Evolutionary conservation across 2,797 vertebrate genomes (phyloP).

Genomic region (Rhincodon typus): DNA sequence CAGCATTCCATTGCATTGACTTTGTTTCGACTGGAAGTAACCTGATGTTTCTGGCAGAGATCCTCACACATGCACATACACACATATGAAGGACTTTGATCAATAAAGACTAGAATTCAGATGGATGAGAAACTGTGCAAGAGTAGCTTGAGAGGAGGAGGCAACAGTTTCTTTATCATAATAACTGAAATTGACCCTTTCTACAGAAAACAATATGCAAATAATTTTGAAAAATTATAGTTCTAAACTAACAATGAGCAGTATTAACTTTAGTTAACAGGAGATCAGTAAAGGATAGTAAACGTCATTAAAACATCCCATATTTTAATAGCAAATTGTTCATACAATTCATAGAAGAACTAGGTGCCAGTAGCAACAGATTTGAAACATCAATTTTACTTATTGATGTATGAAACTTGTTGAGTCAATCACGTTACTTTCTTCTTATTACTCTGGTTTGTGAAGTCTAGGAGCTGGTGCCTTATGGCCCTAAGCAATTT

Average conservation of each 20-base stretch:
- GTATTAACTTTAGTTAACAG: background rate
- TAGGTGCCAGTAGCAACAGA: background rate
- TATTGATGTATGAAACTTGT: background rate
- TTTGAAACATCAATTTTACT: background rate
- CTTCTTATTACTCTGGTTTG: background rate
- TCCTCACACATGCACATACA: background rate
- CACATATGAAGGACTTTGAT: background rate
- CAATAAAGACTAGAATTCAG: background rate
- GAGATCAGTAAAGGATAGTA: background rate
- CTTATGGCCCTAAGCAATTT: conserved; percentile 56
- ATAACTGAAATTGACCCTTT: background rate
- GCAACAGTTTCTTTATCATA: background rate
- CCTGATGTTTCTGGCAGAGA: background rate
- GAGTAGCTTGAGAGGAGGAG: background rate
- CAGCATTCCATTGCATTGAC: background rate
- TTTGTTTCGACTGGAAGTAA: background rate
- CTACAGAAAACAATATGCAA: background rate
- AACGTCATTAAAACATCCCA: background rate
- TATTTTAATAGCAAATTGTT: background rate
- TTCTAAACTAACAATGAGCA: background rate
- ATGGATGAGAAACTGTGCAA: background rate
- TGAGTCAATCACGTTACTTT: background rate
- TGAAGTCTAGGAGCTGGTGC: background rate
- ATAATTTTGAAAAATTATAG: background rate
- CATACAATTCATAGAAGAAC: background rate